Percentiles rank a stretch among this genome's conserved stretches.
phyloP scores from a whole-genome alignment of 2,888 invertebrate genomes.

The Calameuta filiformis region DNA sequence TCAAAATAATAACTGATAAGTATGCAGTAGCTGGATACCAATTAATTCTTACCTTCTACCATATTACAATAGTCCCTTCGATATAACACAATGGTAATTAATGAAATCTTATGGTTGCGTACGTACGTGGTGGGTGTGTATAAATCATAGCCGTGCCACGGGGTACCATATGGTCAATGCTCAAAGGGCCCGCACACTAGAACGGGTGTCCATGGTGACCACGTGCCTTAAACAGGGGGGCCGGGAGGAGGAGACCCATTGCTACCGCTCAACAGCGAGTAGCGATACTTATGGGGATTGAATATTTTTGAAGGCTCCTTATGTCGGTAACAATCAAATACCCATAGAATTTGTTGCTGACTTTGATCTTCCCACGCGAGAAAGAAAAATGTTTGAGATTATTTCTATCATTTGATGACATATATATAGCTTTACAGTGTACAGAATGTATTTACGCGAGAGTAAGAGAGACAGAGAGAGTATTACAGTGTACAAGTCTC shows the following conservation, averaged over 20 bases:
- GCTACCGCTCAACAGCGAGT: background rate
- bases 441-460: no score
- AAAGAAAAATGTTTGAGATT: no score
- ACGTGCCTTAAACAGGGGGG: conserved; percentile 24
- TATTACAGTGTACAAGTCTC: no score
- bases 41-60: conserved; percentile 20
- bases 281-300: background rate
- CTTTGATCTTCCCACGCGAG: no score
- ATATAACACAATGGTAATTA: conserved; percentile 41
- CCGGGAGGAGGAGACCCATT: conserved; percentile 9
- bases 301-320: background rate
- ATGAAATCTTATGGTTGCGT: conserved; percentile 48
- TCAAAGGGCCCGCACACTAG: conserved; percentile 35
- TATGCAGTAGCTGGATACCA: background rate
- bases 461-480: no score
- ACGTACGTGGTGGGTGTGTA: conserved; percentile 34
- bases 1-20: no score
- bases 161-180: conserved; percentile 50
- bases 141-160: conserved; percentile 49
- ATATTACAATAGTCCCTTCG: no score
- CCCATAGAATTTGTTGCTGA: no score
- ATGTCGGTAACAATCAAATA: no score
- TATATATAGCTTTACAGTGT: no score
- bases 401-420: no score
- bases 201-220: conserved; percentile 40